Evolutionary conservation across 2,888 invertebrate genomes (phyloP), one percentile per base, ranked within the genome.

Genomic region (Melinopterus prodromus): DNA sequence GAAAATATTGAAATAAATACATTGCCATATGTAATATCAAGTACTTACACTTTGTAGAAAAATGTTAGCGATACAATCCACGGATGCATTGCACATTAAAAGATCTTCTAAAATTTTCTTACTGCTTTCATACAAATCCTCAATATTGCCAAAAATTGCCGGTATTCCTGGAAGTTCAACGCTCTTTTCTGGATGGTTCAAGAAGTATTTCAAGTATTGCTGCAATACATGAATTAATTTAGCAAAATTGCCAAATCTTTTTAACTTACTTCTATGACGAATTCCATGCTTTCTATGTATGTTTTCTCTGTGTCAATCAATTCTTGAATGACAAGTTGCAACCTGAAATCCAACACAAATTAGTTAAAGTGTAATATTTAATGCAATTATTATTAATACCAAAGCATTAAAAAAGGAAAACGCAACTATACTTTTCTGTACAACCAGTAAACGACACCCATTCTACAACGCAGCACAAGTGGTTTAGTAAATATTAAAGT

Each of bases 291-390:
- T 4, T 82, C 80, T 0, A 88, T 84, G 78, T 88, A 88, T 71
- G 85, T 86, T 69, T 83, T 85, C 83, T 88, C 88, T 5, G 87
- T 88, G 7, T 84, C 82, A 79, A 85, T 83, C 12, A 88, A 81
- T 82, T 88, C 88, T 16, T 87, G 85, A 6, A 87, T 83, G 37
- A 88, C 85, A 76, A 84, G 86, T 9, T 84, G 83, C 76, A 86
- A 82, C 77, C 88, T 88, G 77, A 77, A 84, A 85, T 9, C 7
- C 53, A 53, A 4, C 7, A 53, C 53, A 9, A 3, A 53, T 12
- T 2, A 53, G 2, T 53, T 7, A 9, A 7, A 53, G 12, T 12
- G 9, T 9, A 53, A 53, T 53, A 53, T 53, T 53, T 53, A 26
- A 26, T 26, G 26, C 26, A 2, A 26, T 2, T 26, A 26, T 26